Conservation (phyloP, 2,888 invertebrate genomes). For the Andrena praecox region DNA sequence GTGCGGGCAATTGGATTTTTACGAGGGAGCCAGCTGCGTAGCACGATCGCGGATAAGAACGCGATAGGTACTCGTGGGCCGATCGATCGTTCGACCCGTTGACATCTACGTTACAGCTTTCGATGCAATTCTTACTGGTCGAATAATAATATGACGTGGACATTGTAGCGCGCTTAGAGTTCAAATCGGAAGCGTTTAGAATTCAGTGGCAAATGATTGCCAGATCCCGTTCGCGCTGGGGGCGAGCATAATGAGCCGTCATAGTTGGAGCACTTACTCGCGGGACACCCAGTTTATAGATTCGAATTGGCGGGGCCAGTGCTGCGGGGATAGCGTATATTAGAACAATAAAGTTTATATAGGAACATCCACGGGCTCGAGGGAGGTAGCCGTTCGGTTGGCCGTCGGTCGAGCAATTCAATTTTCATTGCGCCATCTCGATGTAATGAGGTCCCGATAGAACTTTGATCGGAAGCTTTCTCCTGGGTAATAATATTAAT, state of each 20-base stretch:
- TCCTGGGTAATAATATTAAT: constrained; percentile 55
- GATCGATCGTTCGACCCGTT: constrained; percentile 3
- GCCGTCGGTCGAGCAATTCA: constrained; percentile 41
- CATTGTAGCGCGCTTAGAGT: too few relatives aligned
- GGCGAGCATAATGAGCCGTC: too few relatives aligned
- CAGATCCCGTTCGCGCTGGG: too few relatives aligned
- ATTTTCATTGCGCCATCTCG: constrained; percentile 55
- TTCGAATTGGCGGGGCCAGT: neutral
- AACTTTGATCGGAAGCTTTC: constrained; percentile 56
- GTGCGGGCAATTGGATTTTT: constrained; percentile 39
- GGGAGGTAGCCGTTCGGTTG: constrained; percentile 11
- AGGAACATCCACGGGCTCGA: neutral
- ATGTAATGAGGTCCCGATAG: constrained; percentile 49
- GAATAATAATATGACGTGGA: too few relatives aligned
- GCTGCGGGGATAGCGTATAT: neutral
- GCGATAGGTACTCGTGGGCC: constrained; percentile 7
- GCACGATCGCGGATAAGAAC: constrained; percentile 16
- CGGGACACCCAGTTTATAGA: neutral
- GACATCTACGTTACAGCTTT: too few relatives aligned
- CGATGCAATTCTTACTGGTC: too few relatives aligned
- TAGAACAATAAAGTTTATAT: constrained; percentile 16
- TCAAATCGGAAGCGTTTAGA: too few relatives aligned
- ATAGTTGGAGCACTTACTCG: neutral
- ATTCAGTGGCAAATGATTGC: too few relatives aligned
- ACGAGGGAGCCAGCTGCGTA: constrained; percentile 31